A percentile compares a stretch with the other conserved stretches of the same genome.
These are phyloP conservation scores for Xylophagus ater DNA, from an alignment of 2,888 invertebrate species.

Conservation along the genomic window DNA sequence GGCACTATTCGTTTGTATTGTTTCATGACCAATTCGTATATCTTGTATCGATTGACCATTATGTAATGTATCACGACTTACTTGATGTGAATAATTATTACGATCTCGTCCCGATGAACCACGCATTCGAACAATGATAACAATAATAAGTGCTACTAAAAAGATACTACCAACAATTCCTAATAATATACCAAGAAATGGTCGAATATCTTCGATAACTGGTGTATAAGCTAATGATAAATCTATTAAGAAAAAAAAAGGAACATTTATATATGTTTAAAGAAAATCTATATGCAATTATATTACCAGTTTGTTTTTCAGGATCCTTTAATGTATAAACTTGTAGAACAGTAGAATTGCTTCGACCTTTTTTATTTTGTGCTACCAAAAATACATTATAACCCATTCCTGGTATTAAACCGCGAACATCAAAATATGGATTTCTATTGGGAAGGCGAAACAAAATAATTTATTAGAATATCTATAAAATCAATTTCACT, in stretches of 20 bases:
- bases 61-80: constrained; percentile 31
- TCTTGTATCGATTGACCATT: constrained; percentile 36
- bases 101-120: constrained; percentile 39
- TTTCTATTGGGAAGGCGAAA: too few relatives aligned
- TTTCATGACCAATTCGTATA: constrained; percentile 32
- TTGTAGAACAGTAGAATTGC: constrained; percentile 51
- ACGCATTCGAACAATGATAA: constrained; percentile 43
- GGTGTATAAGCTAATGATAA: constrained; percentile 38
- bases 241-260: constrained; percentile 31
- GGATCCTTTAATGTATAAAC: constrained; percentile 63
- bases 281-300: too few relatives aligned
- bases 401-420: constrained; percentile 54
- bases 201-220: constrained; percentile 44
- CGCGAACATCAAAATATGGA: constrained; percentile 54
- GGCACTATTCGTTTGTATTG: constrained; percentile 35
- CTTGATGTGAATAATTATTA: constrained; percentile 37
- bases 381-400: constrained; percentile 59
- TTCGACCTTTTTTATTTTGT: constrained; percentile 60
- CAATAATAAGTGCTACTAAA: constrained; percentile 42
- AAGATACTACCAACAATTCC: constrained; percentile 45
- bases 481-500: constrained; percentile 20
- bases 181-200: constrained; percentile 43
- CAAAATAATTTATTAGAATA: too few relatives aligned
- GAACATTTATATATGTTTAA: too few relatives aligned
- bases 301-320: constrained; percentile 56